A percentile compares a stretch with the other conserved stretches of the same genome.
Evolutionary conservation across 2,113 vertebrate species (phyloP).

Genomic region (Herpailurus yagouaroundi): DNA sequence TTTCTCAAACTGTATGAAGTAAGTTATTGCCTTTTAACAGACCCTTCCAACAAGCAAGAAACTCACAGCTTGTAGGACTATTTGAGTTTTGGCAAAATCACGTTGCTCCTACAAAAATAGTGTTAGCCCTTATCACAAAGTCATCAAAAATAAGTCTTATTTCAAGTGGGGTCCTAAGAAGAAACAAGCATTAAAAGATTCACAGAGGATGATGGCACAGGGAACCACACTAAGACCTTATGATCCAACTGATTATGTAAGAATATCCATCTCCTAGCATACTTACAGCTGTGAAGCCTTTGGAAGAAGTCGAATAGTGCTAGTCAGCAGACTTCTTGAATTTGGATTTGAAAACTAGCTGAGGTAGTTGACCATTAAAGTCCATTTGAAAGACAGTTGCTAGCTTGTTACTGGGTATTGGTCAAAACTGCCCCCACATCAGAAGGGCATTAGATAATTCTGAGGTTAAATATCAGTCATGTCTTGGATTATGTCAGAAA

Average conservation of each 20-base stretch:
- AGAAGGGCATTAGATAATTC: not conserved
- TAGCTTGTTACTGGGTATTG: not conserved
- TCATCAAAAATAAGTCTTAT: constrained; percentile 15
- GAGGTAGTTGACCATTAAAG: not conserved
- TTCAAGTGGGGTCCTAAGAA: not conserved
- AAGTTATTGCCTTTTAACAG: not conserved
- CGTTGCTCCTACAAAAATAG: not conserved
- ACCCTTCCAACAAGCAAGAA: not conserved
- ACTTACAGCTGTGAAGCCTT: not conserved
- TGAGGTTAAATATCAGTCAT: not conserved
- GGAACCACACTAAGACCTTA: not conserved
- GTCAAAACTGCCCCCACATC: not conserved
- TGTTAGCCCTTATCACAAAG: not conserved
- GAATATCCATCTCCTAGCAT: not conserved
- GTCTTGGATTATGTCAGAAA: not conserved
- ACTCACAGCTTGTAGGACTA: not conserved
- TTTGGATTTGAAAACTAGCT: constrained; percentile 23
- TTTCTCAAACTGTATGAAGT: constrained; percentile 16
- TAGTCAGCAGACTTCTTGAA: not conserved
- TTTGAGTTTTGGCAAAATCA: constrained; percentile 18
- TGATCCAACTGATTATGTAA: not conserved
- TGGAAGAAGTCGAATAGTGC: not conserved
- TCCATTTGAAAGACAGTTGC: not conserved
- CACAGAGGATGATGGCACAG: not conserved
- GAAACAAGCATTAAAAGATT: not conserved